Conservation (phyloP, 2,888 invertebrate genomes). For the Hybos culiciformis region DNA sequence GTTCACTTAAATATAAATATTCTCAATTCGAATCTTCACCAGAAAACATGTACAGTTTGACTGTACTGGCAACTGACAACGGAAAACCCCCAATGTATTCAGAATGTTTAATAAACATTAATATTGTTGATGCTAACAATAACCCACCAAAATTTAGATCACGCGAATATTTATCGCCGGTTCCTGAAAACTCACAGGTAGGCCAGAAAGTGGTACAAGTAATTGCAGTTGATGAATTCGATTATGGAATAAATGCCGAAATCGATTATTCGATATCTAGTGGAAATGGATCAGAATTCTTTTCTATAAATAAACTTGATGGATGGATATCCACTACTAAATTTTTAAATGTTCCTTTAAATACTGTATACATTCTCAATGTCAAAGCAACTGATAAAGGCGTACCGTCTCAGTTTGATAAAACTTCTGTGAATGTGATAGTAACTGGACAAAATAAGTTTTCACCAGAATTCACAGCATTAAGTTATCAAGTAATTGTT, state of each 20-base stretch:
- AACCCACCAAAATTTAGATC: conserved; percentile 74
- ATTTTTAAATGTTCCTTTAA: conserved; percentile 36
- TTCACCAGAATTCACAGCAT: conserved; percentile 67
- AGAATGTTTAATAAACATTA: conserved; percentile 71
- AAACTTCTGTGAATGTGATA: conserved; percentile 56
- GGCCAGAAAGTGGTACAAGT: conserved; percentile 63
- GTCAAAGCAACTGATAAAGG: conserved; percentile 76
- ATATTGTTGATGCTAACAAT: conserved; percentile 85
- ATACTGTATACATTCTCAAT: conserved; percentile 51
- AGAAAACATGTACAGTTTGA: conserved; percentile 77
- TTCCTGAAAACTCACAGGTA: conserved; percentile 59
- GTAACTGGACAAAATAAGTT: conserved; percentile 74
- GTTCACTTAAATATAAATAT: conserved; percentile 66
- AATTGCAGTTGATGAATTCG: conserved; percentile 59
- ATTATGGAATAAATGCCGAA: conserved; percentile 81
- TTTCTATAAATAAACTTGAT: conserved; percentile 56
- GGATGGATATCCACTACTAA: conserved; percentile 70
- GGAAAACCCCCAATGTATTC: conserved; percentile 91
- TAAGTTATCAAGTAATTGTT: conserved; percentile 78
- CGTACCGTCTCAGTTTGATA: conserved; percentile 71
- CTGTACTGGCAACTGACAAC: conserved; percentile 83
- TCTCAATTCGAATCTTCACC: conserved; percentile 69
- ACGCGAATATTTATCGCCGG: conserved; percentile 60
- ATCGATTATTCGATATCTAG: conserved; percentile 60
- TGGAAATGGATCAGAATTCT: conserved; percentile 65